phyloP scores from a whole-genome alignment of 64 coral and sea anemone genomes.

The Montipora capricornis region DNA sequence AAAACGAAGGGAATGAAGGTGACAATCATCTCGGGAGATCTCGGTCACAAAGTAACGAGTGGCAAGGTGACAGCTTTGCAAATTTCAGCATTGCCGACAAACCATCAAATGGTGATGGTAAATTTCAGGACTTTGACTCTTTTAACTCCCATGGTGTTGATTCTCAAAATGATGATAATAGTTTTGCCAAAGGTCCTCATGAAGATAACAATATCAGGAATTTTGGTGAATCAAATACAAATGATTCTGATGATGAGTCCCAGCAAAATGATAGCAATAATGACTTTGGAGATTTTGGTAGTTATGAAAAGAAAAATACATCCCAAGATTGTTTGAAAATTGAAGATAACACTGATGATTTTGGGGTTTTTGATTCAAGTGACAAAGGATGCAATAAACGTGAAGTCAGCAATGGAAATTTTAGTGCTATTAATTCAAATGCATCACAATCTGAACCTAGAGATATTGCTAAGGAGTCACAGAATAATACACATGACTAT shows the following conservation, averaged over 20 bases:
- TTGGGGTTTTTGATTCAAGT: constrained; percentile 44
- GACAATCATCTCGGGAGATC: neutral
- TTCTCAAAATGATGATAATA: neutral
- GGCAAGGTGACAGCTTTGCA: constrained; percentile 8
- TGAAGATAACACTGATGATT: constrained; percentile 20
- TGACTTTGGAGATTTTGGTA: constrained; percentile 24
- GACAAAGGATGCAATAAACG: neutral
- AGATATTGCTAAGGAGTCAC: neutral
- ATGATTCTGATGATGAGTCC: neutral
- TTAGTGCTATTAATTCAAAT: neutral
- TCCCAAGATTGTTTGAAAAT: neutral
- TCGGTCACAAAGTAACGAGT: neutral
- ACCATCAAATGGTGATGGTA: neutral
- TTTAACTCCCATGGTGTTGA: neutral
- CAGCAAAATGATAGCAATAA: neutral
- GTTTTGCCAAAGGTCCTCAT: neutral
- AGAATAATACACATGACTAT: neutral
- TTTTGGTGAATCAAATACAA: constrained; percentile 17
- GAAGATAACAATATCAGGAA: neutral
- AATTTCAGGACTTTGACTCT: too few species aligned
- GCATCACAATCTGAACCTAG: neutral
- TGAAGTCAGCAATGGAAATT: neutral
- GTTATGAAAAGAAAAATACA: neutral
- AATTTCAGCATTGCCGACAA: neutral
- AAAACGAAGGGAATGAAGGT: neutral